Evolutionary conservation across 2,113 vertebrate species (phyloP).

Genomic region (Callithrix jacchus): DNA sequence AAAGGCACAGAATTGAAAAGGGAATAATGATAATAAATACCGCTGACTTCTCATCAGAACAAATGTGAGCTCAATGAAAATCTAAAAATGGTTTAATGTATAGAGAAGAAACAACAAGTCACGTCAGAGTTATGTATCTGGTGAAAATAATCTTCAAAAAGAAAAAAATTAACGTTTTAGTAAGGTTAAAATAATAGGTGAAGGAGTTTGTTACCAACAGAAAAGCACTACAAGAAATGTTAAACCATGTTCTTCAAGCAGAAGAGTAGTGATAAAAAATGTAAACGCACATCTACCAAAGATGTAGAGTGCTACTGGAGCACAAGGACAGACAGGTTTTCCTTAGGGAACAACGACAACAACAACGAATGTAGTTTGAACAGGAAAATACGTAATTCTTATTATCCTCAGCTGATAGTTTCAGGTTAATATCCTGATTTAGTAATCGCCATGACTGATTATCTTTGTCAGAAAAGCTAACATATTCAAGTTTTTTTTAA

Average conservation of each 20-base stretch:
- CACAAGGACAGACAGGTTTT: background rate
- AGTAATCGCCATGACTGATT: slow-evolving; percentile 37
- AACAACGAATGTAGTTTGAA: background rate
- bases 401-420: background rate
- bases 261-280: background rate
- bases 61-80: background rate
- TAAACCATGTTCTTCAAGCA: background rate
- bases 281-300: background rate
- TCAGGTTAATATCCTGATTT: background rate
- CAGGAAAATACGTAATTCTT: slow-evolving; percentile 4
- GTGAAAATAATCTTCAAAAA: background rate
- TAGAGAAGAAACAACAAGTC: background rate
- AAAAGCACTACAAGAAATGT: background rate
- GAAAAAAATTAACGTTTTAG: background rate
- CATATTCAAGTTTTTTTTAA: background rate
- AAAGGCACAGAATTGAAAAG: background rate
- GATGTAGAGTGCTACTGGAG: background rate
- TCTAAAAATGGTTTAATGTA: background rate
- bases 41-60: background rate
- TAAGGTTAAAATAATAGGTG: background rate
- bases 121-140: background rate
- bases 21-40: background rate
- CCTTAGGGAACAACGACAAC: background rate
- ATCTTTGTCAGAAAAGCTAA: slow-evolving; percentile 23
- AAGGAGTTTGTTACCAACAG: background rate